phyloP scores from a whole-genome alignment of 2,113 vertebrate species.

The Orycteropus afer region DNA sequence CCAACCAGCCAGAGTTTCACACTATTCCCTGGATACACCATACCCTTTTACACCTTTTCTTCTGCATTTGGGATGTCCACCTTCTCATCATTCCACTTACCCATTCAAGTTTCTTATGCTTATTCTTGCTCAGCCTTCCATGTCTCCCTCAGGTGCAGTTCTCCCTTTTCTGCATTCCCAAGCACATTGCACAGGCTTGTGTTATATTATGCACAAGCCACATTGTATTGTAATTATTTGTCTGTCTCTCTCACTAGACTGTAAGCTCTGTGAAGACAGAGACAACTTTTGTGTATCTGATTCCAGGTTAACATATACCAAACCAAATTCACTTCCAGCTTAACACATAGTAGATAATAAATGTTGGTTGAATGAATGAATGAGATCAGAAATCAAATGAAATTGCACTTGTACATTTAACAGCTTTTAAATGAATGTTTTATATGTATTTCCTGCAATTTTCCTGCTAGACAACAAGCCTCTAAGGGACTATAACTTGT shows the following conservation, averaged over 20 bases:
- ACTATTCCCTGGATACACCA: slow-evolving; percentile 4
- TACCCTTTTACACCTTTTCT: background rate
- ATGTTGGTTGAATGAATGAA: slow-evolving; percentile 1
- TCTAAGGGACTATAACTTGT: background rate
- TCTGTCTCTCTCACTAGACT: background rate
- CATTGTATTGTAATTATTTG: slow-evolving; percentile 26
- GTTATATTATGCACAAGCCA: background rate
- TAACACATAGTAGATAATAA: background rate
- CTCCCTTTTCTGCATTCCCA: slow-evolving; percentile 18
- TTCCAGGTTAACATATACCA: background rate
- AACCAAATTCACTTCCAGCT: background rate
- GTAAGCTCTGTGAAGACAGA: slow-evolving; percentile 29
- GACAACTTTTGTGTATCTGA: slow-evolving; percentile 17
- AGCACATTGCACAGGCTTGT: background rate
- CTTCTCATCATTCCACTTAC: background rate
- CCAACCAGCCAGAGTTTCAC: background rate
- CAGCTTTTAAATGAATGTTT: slow-evolving; percentile 42
- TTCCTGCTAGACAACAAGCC: slow-evolving; percentile 39
- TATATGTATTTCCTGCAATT: background rate
- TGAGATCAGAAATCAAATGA: background rate
- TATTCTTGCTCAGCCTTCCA: background rate
- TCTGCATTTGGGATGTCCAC: background rate
- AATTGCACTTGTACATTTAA: background rate
- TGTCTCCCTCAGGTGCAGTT: background rate
- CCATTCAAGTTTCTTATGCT: background rate